A percentile compares a stretch with the other conserved stretches of the same genome.
Conservation (phyloP, 2,797 vertebrate genomes). For the Periophthalmus magnuspinnatus region DNA sequence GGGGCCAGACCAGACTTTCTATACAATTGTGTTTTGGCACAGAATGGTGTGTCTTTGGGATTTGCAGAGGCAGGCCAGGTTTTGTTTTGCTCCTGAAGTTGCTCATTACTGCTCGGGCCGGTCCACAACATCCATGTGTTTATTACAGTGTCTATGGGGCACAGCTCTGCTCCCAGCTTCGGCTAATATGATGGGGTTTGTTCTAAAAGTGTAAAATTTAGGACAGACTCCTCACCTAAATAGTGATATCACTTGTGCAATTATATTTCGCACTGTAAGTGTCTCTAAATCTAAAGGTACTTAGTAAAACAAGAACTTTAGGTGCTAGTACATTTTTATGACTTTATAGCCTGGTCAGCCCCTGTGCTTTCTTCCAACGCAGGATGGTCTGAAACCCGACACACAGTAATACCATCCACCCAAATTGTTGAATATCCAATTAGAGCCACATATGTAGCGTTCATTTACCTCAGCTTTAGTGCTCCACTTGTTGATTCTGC, state of each 20-base stretch:
- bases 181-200: not conserved
- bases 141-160: not conserved
- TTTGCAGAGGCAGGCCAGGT: not conserved
- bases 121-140: not conserved
- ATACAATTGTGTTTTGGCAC: not conserved
- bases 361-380: no score
- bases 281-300: no score
- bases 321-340: no score
- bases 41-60: conserved; percentile 2
- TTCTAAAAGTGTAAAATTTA: not conserved
- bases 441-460: no score
- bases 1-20: not conserved
- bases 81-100: conserved; percentile 3
- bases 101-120: conserved; percentile 11
- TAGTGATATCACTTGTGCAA: not conserved
- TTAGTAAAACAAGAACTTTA: no score
- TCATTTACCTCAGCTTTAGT: no score
- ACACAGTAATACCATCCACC: no score
- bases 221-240: not conserved
- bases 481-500: no score
- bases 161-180: not conserved
- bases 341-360: no score
- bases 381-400: no score
- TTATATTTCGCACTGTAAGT: not conserved
- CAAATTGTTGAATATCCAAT: no score